Conservation (phyloP, 2,113 vertebrate species). For the Cichladusa arquata region DNA sequence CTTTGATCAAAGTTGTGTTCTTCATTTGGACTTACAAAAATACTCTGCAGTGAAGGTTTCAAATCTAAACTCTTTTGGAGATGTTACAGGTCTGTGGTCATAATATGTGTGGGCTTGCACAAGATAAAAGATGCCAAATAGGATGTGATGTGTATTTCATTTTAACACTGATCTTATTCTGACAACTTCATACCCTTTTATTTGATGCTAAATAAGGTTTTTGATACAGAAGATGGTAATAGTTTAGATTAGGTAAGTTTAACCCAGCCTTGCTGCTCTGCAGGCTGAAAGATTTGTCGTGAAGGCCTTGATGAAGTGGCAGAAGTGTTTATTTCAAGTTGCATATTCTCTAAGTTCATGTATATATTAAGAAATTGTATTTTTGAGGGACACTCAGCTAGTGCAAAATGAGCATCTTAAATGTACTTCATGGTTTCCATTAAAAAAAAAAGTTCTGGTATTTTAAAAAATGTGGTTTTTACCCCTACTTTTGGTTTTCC, state of each 20-base stretch:
- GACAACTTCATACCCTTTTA: neutral
- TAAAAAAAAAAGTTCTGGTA: neutral
- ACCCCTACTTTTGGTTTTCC: neutral
- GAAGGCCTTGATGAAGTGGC: neutral
- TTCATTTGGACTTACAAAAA: neutral
- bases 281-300: neutral
- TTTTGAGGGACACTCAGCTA: neutral
- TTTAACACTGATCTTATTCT: neutral
- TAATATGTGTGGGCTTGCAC: neutral
- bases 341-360: neutral
- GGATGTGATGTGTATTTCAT: neutral
- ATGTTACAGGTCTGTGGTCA: neutral
- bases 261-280: neutral
- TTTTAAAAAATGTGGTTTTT: neutral
- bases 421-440: neutral
- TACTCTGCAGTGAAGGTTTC: neutral
- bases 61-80: neutral
- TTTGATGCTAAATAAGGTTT: neutral
- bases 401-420: neutral
- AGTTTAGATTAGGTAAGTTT: neutral
- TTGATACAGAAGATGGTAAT: neutral
- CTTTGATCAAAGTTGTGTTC: constrained; percentile 4
- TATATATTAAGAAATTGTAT: neutral
- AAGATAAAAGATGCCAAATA: neutral
- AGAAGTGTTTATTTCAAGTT: neutral